phyloP scores from a whole-genome alignment of 2,888 invertebrate species.

The Trissolcus brochymenae region DNA sequence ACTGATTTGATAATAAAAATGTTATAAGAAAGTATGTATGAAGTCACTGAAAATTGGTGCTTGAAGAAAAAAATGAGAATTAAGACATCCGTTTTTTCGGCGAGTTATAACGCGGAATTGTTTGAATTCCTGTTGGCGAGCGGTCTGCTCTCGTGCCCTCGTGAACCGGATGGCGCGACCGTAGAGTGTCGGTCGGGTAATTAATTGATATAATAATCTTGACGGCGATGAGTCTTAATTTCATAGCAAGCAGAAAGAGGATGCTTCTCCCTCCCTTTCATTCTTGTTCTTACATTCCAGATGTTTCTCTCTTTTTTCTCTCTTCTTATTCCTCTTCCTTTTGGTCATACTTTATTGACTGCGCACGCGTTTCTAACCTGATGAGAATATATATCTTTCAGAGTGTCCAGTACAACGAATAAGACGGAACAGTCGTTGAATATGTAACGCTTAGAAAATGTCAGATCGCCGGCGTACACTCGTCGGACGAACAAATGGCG shows the following conservation, averaged over 20 bases:
- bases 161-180: constrained; percentile 68
- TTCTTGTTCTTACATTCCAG: constrained; percentile 33
- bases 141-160: constrained; percentile 53
- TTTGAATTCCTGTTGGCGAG: constrained; percentile 60
- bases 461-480: constrained; percentile 20
- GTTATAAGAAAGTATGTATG: too few species aligned
- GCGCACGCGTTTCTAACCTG: constrained; percentile 37
- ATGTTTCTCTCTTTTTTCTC: constrained; percentile 23
- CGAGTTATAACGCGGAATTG: constrained; percentile 56
- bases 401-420: constrained; percentile 24
- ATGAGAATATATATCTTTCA: constrained; percentile 25
- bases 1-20: too few species aligned
- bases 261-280: constrained; percentile 21
- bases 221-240: constrained; percentile 66
- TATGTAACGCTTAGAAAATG: constrained; percentile 51
- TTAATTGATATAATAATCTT: constrained; percentile 71
- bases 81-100: constrained; percentile 38
- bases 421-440: constrained; percentile 54
- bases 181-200: constrained; percentile 61
- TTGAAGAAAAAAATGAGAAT: constrained; percentile 13
- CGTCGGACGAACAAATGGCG: constrained; percentile 23
- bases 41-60: too few species aligned
- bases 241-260: constrained; percentile 58
- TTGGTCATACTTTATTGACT: constrained; percentile 20
- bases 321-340: constrained; percentile 17